Conservation (phyloP, 2,888 invertebrate species). For the Melieria omissa region DNA sequence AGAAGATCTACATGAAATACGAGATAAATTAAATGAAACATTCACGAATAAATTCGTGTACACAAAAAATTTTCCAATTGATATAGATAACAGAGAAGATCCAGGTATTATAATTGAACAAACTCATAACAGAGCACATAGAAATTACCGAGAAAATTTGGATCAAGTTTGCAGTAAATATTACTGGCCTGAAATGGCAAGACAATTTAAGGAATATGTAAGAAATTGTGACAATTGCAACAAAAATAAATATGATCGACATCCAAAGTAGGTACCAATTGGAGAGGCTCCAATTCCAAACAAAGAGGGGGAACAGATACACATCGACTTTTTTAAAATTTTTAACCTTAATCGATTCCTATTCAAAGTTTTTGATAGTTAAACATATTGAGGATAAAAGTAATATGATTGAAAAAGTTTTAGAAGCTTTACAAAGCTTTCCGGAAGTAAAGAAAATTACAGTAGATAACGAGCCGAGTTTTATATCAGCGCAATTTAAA, state of each 20-base stretch:
- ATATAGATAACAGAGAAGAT: slow-evolving; percentile 25
- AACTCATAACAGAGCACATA: slow-evolving; percentile 27
- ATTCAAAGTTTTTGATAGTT: slow-evolving; percentile 38
- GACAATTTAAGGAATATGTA: slow-evolving; percentile 35
- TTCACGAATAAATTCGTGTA: slow-evolving; percentile 22
- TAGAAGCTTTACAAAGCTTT: slow-evolving; percentile 38
- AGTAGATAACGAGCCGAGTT: slow-evolving; percentile 37
- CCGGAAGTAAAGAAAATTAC: slow-evolving; percentile 29
- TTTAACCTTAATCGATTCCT: no score
- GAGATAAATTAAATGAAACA: slow-evolving; percentile 3
- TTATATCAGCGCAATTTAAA: slow-evolving; percentile 37
- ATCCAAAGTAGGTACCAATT: slow-evolving; percentile 37
- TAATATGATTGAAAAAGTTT: slow-evolving; percentile 34
- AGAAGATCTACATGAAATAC: slow-evolving; percentile 22
- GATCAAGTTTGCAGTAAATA: slow-evolving; percentile 11
- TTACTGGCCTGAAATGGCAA: slow-evolving; percentile 25
- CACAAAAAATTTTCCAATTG: slow-evolving; percentile 15
- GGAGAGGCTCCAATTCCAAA: slow-evolving; percentile 37
- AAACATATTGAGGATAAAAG: slow-evolving; percentile 37
- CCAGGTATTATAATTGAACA: slow-evolving; percentile 21
- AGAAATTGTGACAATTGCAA: slow-evolving; percentile 38
- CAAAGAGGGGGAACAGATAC: no score
- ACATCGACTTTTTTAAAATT: no score
- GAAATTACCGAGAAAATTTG: slow-evolving; percentile 15
- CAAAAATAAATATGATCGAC: slow-evolving; percentile 38